These are phyloP conservation scores for Pristiophorus japonicus DNA, from an alignment of 2,113 vertebrate genomes.

Conservation along the genomic window DNA sequence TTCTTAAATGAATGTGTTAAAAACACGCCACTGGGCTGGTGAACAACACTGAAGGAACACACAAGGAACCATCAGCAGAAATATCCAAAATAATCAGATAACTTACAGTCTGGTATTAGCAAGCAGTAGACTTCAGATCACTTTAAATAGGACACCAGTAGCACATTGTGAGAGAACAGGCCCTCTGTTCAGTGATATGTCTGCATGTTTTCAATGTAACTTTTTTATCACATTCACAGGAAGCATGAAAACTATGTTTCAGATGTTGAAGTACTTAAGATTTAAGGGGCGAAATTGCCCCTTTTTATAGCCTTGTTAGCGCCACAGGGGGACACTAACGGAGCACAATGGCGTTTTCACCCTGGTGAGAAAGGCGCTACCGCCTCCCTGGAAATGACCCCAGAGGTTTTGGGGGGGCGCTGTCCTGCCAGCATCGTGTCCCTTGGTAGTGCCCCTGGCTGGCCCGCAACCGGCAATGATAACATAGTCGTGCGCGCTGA, in stretches of 20 bases:
- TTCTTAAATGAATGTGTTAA: background rate
- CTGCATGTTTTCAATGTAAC: background rate
- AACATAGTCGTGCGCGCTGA: no score
- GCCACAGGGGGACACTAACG: no score
- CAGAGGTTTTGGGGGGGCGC: no score
- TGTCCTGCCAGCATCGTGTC: no score
- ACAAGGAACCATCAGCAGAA: background rate
- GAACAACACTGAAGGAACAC: background rate
- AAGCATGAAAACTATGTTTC: background rate
- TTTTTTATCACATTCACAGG: slow-evolving; percentile 12
- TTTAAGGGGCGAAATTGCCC: no score
- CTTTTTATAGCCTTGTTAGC: no score
- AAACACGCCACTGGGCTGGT: background rate
- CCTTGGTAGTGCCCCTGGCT: no score
- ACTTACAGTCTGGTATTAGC: background rate
- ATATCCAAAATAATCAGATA: background rate
- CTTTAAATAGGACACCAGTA: background rate
- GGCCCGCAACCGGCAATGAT: no score
- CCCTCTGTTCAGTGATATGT: background rate
- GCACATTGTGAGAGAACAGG: background rate
- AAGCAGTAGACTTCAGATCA: background rate
- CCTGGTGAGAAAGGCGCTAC: no score
- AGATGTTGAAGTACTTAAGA: background rate
- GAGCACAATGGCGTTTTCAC: no score
- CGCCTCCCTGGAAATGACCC: no score